Base-by-base conservation (phyloP, 2,888 invertebrate genomes). In the Aproaerema taeniolella region DNA sequence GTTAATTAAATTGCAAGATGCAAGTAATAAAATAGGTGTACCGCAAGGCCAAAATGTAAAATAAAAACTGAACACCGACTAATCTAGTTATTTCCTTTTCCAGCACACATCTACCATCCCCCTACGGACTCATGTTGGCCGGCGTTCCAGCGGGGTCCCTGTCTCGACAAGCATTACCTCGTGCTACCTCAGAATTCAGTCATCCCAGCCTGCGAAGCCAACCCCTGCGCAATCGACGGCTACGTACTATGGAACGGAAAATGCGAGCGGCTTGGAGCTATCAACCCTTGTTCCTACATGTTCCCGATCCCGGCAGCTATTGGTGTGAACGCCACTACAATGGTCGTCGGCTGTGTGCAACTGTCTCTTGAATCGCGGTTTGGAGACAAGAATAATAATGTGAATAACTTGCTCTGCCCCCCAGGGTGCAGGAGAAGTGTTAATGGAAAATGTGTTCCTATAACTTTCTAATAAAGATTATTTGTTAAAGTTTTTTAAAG, bases 141-240 rank as follows among this genome's bases (percentile, higher is more conserved):
- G 33, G 90, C 90, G 0, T 92, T 88, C 55, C 78, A 81, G 26
- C 87, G 80, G 59, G 93, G 93, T 0, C 93, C 93, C 0, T 93
- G 93, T 54, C 47, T 58, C 0, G 37, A 53, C 0, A 77, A 79
- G 0, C 60, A 91, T 39, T 89, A 91, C 54, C 71, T 93, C 14
- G 61, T 89, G 5, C 74, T 93, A 12, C 79, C 77, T 7, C 47
- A 58, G 29, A 72, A 83, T 25, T 61, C 88, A 9, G 77, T 85
- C 1, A 74, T 90, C 29, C 91, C 93, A 0, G 69, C 79, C 37
- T 93, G 93, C 56, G 75, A 73, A 2, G 52, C 50, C 13, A 93
- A 93, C 74, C 89, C 90, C 0, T 93, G 93, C 57, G 45, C 43
- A 3, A 42, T 53, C 1, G 90, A 92, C 50, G 88, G 87, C 0